phyloP scores from a whole-genome alignment of 2,888 invertebrate genomes.

The Platycheirus albimanus region DNA sequence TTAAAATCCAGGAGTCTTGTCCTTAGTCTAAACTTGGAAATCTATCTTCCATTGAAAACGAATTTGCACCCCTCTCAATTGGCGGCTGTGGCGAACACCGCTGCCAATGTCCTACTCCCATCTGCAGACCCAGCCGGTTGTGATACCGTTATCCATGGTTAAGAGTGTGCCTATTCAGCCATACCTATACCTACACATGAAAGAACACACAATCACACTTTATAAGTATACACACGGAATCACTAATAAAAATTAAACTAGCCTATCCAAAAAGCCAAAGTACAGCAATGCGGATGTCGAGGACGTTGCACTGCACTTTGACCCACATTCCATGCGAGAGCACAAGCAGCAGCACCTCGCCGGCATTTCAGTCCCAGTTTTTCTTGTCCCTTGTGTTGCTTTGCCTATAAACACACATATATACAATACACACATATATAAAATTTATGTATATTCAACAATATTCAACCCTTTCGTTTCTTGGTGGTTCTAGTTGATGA shows the following conservation, averaged over 20 bases:
- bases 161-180: constrained; percentile 25
- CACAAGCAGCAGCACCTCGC: constrained; percentile 58
- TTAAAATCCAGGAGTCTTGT: constrained; percentile 59
- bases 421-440: no score
- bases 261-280: constrained; percentile 80
- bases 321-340: constrained; percentile 80
- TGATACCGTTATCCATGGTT: constrained; percentile 36
- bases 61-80: constrained; percentile 60
- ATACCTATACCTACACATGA: constrained; percentile 18
- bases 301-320: constrained; percentile 83
- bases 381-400: neutral
- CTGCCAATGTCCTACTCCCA: constrained; percentile 49
- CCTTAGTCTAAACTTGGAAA: constrained; percentile 53
- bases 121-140: constrained; percentile 11
- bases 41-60: constrained; percentile 61
- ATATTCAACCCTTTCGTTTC: constrained; percentile 37
- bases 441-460: no score
- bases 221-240: constrained; percentile 75
- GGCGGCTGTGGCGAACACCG: constrained; percentile 35
- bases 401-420: no score
- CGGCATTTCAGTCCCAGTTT: constrained; percentile 57
- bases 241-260: constrained; percentile 79
- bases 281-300: constrained; percentile 83
- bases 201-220: constrained; percentile 20
- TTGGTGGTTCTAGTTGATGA: constrained; percentile 54